Evolutionary conservation across 2,797 vertebrate species (phyloP).

Genomic region (Liasis olivaceus): DNA sequence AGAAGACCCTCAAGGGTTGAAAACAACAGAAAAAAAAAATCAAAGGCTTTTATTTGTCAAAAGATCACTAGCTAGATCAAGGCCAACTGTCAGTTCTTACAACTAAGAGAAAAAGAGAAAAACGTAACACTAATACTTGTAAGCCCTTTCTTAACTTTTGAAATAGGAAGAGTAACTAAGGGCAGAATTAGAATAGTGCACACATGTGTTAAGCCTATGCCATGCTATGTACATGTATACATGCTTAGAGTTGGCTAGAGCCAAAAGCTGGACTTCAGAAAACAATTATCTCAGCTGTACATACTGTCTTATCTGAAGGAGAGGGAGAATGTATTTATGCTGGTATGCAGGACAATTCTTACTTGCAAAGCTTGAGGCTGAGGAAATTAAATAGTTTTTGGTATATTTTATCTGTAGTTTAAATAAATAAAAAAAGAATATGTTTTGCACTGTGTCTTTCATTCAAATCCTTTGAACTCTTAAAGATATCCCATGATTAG

Average conservation of each 20-base stretch:
- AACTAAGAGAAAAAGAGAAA: not conserved
- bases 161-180: not conserved
- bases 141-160: not conserved
- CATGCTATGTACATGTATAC: not conserved
- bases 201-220: not conserved
- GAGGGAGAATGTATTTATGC: not conserved
- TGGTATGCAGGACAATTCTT: not conserved
- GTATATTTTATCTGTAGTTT: no score
- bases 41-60: not conserved
- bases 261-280: not conserved
- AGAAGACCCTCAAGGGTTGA: not conserved
- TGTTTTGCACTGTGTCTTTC: no score
- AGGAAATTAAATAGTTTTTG: no score
- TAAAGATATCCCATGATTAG: no score
- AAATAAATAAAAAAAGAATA: no score
- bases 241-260: not conserved
- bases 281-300: not conserved
- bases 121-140: not conserved
- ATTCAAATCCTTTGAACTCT: no score
- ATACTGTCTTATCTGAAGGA: not conserved
- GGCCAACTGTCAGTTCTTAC: not conserved
- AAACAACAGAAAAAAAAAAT: not conserved
- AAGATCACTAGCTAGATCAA: not conserved
- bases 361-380: not conserved
- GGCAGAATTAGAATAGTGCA: not conserved